Conservation (phyloP, 2,797 vertebrate genomes). For the Scarus forsteni region DNA sequence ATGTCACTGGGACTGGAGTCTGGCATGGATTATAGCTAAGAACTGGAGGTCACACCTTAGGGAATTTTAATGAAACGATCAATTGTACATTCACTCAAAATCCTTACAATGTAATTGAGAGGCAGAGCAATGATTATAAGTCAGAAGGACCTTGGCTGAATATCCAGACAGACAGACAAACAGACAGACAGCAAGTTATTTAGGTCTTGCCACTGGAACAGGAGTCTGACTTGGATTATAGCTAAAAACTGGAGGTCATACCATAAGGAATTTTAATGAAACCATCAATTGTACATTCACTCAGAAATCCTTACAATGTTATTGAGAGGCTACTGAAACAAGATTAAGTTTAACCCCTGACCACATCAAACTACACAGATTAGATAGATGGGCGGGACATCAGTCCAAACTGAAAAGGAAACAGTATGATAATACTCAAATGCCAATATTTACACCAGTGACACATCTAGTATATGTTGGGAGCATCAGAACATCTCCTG, state of each 20-base stretch:
- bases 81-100: neutral
- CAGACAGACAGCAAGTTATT: too few species aligned
- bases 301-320: too few species aligned
- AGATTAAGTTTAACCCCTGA: too few species aligned
- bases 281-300: neutral
- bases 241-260: neutral
- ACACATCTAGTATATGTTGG: too few species aligned
- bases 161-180: constrained; percentile 44
- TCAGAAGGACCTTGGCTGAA: constrained; percentile 31
- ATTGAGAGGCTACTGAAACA: too few species aligned
- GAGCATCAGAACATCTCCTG: too few species aligned
- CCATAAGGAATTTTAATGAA: neutral
- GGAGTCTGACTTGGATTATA: constrained; percentile 8
- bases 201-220: constrained; percentile 43
- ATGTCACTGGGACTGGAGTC: constrained; percentile 32
- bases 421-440: too few species aligned
- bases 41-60: neutral
- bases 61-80: neutral
- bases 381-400: too few species aligned
- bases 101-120: too few species aligned
- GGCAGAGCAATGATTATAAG: constrained; percentile 61
- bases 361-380: neutral
- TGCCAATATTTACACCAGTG: too few species aligned
- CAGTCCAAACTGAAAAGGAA: neutral
- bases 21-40: constrained; percentile 13